Evolutionary conservation across 2,113 vertebrate genomes (phyloP), one percentile per base, ranked within the genome.

Genomic region (Cheirogaleus medius): DNA sequence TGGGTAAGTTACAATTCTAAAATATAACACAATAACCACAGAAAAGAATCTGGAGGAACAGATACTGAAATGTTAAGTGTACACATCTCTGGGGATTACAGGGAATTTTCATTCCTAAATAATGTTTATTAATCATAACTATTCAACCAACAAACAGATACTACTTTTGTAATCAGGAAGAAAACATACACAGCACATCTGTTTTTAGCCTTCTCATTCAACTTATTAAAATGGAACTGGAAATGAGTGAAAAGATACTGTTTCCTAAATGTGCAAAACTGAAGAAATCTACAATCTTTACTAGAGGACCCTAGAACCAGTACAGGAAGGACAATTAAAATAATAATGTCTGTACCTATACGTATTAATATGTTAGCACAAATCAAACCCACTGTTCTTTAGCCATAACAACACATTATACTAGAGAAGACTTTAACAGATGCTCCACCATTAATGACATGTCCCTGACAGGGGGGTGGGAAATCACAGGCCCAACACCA

Each of bases 81-180:
- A 68, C 17, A 6, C 11, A 63, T 56, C 39, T 66, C 66, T 90
- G n/a, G 60, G 20, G 47, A 83, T n/a, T 86, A 69, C 27, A 87
- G 20, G 66, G 12, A 95, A 94, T 39, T 92, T 71, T 86, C 87
- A 85, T 90, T 88, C 68, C 60, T 82, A 60, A 91, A 73, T 81
- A 60, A 76, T 34, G 64, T 69, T 69, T 82, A 39, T 96, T 68
- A 56, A 82, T 82, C 34, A 11, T 68, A 93, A 87, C 64, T 93
- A 94, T 63, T 68, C 44, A 76, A 90, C 80, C 14, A 94, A 95
- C n/a, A 34, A 82, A 86, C 39, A 68, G 42, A 83, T 39, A 68
- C 0, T 83, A 73, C 49, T 94, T 82, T 37, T 83, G 18, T 47
- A 64, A 71, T 37, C 69, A 32, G 64, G 49, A 93, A 91, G n/a